Evolutionary conservation across 2,888 invertebrate species (phyloP), one percentile per base, ranked within the genome.

Genomic region (Cordylochernes scorpioides): DNA sequence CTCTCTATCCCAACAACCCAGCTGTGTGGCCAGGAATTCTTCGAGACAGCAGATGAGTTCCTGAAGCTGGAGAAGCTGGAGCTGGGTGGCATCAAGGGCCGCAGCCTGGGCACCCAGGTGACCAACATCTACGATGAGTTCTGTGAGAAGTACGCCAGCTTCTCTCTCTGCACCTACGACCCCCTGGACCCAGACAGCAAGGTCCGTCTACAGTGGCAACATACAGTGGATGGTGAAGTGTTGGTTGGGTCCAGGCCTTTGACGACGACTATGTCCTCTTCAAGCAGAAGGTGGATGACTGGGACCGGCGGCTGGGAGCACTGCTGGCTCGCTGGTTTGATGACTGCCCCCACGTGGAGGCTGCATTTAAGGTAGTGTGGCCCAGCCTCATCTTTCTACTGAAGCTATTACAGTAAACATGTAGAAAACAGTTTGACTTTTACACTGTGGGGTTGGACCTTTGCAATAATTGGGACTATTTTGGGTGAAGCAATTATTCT

Each of bases 61-160:
- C 68, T 74, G 50, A 88, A 88, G 53, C 57, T 91, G 42, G 88
- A 88, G 55, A 82, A 86, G 55, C 71, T 88, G 27, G 88, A 88
- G 59, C 71, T 88, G 42, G 86, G 88, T 21, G 88, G 57, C 7
- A 49, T 53, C 29, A 54, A 54, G 34, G 57, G 57, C 9, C 52
- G 52, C 32, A 45, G 46, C 27, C 46, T 56, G 29, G 52, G 54
- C 34, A 39, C 44, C 19, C 46, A 49, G 36, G 50, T 54, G 12
- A 40, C 48, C 3, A 40, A 44, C 24, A 49, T 57, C 36, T 53
- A 50, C 42, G 51, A 52, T 27, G 53, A 55, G 41, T 57, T 57
- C 42, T n/a, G n/a, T n/a, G n/a, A n/a, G n/a, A n/a, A n/a, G n/a
- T n/a, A n/a, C n/a, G n/a, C n/a, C n/a, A n/a, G n/a, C n/a, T n/a